Percentiles rank a stretch among this genome's conserved stretches.
phyloP scores from a whole-genome alignment of 2,113 vertebrate species.

The Isichthys henryi region DNA sequence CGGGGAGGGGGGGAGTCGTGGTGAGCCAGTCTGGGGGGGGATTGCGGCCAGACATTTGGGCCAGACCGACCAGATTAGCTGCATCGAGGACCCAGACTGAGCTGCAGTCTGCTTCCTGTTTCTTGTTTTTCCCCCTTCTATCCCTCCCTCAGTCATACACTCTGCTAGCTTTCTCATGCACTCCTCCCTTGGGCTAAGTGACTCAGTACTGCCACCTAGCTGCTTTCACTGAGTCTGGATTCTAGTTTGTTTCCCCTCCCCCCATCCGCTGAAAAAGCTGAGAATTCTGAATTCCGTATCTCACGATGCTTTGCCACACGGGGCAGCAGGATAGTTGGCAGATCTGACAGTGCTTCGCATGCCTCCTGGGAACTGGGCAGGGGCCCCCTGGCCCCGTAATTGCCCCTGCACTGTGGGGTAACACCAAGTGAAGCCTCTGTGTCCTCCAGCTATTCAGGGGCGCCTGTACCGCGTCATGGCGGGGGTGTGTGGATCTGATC shows the following conservation, averaged over 20 bases:
- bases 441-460: background rate
- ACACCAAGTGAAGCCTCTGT: background rate
- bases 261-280: background rate
- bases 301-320: background rate
- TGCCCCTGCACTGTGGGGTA: background rate
- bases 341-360: background rate
- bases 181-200: background rate
- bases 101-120: slow-evolving; percentile 2
- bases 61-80: background rate
- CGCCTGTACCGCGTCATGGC: background rate
- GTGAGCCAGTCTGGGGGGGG: background rate
- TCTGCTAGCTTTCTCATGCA: background rate
- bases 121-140: background rate
- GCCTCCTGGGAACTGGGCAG: background rate
- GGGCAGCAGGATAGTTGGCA: background rate
- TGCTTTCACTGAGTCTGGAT: background rate
- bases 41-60: background rate
- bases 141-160: background rate
- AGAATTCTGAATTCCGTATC: background rate
- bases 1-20: background rate
- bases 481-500: background rate
- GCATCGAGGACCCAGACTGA: background rate
- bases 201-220: background rate
- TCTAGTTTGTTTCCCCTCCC: background rate
- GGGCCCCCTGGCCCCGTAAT: background rate